Evolutionary conservation across 2,888 invertebrate species (phyloP).

Genomic region (Acrocera orbiculus): DNA sequence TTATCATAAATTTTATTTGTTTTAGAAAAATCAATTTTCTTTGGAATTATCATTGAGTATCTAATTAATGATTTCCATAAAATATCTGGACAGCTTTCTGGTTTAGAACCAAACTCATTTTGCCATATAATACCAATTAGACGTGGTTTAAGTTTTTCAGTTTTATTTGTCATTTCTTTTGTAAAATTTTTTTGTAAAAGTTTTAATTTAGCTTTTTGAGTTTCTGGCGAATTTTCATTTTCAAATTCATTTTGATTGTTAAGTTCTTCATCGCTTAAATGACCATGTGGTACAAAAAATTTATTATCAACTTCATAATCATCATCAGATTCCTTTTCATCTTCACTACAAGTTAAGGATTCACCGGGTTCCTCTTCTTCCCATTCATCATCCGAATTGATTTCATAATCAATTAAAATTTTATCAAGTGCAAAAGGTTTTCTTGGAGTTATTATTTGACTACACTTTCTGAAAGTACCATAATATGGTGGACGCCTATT

Average conservation of each 20-base stretch:
- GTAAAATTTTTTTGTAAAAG: conserved; percentile 73
- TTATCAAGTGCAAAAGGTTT: conserved; percentile 64
- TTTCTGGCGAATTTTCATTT: conserved; percentile 51
- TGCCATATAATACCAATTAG: conserved; percentile 70
- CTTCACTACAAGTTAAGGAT: conserved; percentile 70
- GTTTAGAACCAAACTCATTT: conserved; percentile 39
- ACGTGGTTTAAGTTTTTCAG: conserved; percentile 62
- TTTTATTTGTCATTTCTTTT: conserved; percentile 68
- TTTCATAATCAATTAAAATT: conserved; percentile 72
- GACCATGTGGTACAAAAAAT: conserved; percentile 92
- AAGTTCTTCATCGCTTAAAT: conserved; percentile 67
- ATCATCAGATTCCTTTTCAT: conserved; percentile 57
- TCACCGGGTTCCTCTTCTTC: conserved; percentile 92
- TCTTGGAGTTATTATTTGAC: conserved; percentile 42
- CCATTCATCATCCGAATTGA: conserved; percentile 95
- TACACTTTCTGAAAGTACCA: conserved; percentile 89
- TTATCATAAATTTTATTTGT: too few relatives aligned
- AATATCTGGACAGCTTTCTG: conserved; percentile 39
- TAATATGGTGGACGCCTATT: conserved; percentile 90
- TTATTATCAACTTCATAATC: conserved; percentile 88
- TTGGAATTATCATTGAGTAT: conserved; percentile 36
- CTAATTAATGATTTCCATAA: conserved; percentile 42
- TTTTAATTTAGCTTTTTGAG: conserved; percentile 65
- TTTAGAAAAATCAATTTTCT: too few relatives aligned
- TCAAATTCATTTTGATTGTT: conserved; percentile 34